Conservation (phyloP, 2,888 invertebrate species). For the Synergus gifuensis region DNA sequence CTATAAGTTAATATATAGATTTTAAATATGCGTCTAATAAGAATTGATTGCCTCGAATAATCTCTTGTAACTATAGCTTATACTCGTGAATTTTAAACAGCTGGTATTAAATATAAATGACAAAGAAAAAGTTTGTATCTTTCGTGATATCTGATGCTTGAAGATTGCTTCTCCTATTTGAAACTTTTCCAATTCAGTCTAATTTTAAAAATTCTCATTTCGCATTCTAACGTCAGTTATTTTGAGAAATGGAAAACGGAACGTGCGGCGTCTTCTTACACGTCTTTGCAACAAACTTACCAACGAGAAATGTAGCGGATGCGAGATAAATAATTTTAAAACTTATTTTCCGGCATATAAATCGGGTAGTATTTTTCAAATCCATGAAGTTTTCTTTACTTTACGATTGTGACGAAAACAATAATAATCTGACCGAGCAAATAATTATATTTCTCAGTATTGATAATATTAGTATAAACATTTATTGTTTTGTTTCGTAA, state of each 20-base stretch:
- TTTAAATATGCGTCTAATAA: background rate
- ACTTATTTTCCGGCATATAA: background rate
- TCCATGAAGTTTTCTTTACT: background rate
- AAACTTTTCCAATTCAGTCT: slow-evolving; percentile 29
- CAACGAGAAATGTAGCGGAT: slow-evolving; percentile 7
- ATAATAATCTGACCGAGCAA: no score
- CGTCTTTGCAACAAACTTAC: slow-evolving; percentile 25
- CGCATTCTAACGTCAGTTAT: slow-evolving; percentile 32
- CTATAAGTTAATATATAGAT: background rate
- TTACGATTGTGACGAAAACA: background rate
- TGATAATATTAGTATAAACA: no score
- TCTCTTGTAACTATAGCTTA: background rate
- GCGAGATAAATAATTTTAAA: slow-evolving; percentile 26
- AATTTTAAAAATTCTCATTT: slow-evolving; percentile 39
- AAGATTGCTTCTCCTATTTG: slow-evolving; percentile 25
- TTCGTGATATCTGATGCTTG: slow-evolving; percentile 5
- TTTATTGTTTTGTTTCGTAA: no score
- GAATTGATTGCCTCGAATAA: background rate
- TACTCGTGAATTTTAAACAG: slow-evolving; percentile 21
- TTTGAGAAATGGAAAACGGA: slow-evolving; percentile 43
- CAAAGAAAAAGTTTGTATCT: slow-evolving; percentile 20
- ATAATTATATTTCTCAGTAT: no score
- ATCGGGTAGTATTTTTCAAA: slow-evolving; percentile 17
- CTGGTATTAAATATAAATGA: slow-evolving; percentile 27
- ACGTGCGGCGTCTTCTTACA: slow-evolving; percentile 40